phyloP scores from a whole-genome alignment of 2,113 vertebrate species.

The Leucopternis melanops region DNA sequence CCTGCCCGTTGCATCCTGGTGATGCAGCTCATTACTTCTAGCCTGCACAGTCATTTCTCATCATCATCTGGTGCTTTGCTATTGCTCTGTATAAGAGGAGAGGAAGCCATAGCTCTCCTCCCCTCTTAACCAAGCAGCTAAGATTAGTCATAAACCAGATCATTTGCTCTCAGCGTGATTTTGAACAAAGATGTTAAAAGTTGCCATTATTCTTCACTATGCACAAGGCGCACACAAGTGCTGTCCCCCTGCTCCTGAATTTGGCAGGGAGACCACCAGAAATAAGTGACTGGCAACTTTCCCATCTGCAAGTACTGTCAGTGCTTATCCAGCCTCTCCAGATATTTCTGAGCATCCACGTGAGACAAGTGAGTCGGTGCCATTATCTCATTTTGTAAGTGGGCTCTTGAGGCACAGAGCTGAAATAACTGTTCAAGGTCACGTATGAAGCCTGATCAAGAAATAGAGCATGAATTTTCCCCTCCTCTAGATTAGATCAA shows the following conservation, averaged over 20 bases:
- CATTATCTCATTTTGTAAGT: background rate
- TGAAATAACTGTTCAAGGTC: background rate
- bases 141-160: background rate
- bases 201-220: background rate
- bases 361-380: background rate
- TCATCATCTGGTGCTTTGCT: background rate
- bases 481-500: background rate
- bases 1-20: background rate
- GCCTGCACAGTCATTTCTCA: background rate
- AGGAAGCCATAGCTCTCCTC: background rate
- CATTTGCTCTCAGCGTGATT: background rate
- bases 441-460: background rate
- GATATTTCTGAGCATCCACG: background rate
- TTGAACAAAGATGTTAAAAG: background rate
- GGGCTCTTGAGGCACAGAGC: background rate
- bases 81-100: background rate
- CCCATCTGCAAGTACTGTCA: background rate
- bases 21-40: background rate
- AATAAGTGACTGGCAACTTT: background rate
- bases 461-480: background rate
- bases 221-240: background rate
- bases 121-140: background rate
- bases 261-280: background rate
- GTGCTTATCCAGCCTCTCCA: background rate
- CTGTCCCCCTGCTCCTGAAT: background rate